Conservation (phyloP, 2,888 invertebrate genomes). For the Synanthedon vespiformis region DNA sequence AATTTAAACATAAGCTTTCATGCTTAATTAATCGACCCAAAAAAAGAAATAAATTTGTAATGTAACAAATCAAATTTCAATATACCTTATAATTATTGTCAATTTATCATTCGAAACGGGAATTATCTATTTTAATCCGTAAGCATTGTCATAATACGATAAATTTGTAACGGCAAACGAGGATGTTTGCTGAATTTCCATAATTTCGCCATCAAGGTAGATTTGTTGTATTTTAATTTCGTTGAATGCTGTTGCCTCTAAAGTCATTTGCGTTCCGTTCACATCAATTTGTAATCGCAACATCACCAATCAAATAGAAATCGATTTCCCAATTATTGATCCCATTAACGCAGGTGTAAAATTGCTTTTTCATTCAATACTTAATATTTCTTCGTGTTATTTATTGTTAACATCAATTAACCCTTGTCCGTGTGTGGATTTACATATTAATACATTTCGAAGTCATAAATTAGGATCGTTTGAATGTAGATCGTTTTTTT, state of each 20-base stretch:
- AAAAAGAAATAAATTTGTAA: no score
- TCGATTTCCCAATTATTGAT: slow-evolving; percentile 25
- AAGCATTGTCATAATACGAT: no score
- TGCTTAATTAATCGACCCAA: no score
- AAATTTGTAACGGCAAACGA: no score
- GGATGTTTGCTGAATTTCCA: not conserved
- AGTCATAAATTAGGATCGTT: slow-evolving; percentile 40
- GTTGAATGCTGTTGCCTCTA: slow-evolving; percentile 4
- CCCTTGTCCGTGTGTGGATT: slow-evolving; percentile 37
- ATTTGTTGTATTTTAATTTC: no score
- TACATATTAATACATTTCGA: slow-evolving; percentile 47
- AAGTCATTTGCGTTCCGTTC: slow-evolving; percentile 27
- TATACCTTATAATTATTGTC: no score
- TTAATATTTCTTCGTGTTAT: slow-evolving; percentile 30
- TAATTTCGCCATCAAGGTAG: not conserved
- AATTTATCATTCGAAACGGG: no score
- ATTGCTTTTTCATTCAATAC: slow-evolving; percentile 27
- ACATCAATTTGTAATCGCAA: slow-evolving; percentile 27
- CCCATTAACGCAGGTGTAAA: slow-evolving; percentile 39
- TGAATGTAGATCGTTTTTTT: slow-evolving; percentile 21
- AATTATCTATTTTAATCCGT: no score
- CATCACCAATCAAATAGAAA: slow-evolving; percentile 30
- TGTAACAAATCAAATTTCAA: no score
- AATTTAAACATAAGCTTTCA: no score
- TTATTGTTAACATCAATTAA: slow-evolving; percentile 57